Conservation (phyloP, 2,113 vertebrate species). For the Psettodes erumei region DNA sequence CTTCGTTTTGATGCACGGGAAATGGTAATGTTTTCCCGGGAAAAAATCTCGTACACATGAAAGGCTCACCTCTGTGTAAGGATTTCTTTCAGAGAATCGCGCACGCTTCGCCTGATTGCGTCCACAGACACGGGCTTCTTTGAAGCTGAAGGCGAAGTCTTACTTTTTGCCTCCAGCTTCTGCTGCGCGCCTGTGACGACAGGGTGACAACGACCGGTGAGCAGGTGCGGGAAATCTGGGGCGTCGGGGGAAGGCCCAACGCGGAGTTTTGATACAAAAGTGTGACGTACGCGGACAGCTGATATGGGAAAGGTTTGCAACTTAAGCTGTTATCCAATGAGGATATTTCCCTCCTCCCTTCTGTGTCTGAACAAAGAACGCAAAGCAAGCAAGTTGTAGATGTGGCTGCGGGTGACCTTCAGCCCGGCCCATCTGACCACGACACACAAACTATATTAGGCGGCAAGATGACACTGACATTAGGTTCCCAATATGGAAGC, state of each 20-base stretch:
- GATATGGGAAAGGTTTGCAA: neutral
- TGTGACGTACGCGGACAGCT: neutral
- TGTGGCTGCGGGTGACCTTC: neutral
- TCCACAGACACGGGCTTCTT: slow-evolving; percentile 94
- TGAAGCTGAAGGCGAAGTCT: slow-evolving; percentile 79
- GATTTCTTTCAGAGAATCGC: slow-evolving; percentile 95
- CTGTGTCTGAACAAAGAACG: neutral
- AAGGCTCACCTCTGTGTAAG: slow-evolving; percentile 90
- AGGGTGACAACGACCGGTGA: slow-evolving; percentile 43
- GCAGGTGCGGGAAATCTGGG: neutral
- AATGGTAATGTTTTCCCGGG: neutral
- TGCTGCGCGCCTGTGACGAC: slow-evolving; percentile 81
- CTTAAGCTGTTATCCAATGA: neutral
- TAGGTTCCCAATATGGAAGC: neutral
- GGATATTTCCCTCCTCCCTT: neutral
- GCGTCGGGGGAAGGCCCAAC: neutral
- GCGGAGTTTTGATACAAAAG: neutral
- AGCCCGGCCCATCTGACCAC: neutral
- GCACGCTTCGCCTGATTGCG: slow-evolving; percentile 94
- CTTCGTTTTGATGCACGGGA: neutral
- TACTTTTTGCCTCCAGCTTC: slow-evolving; percentile 89
- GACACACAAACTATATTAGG: neutral
- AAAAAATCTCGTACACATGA: neutral
- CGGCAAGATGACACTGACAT: neutral
- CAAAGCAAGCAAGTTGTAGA: neutral